Evolutionary conservation across 2,888 invertebrate species (phyloP).

Genomic region (Hylaea fasciaria): DNA sequence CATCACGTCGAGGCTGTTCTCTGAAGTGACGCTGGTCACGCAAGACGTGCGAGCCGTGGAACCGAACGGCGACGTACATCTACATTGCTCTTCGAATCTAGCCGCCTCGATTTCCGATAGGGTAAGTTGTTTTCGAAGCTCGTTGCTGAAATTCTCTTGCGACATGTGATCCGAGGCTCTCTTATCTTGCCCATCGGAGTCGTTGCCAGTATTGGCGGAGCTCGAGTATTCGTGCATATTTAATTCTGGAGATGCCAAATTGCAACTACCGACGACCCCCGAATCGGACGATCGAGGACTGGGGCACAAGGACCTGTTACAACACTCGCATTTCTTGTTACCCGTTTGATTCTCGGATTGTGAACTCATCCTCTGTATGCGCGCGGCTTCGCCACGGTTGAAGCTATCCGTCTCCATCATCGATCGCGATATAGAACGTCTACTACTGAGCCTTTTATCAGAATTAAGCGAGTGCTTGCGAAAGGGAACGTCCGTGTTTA

Average conservation of each 20-base stretch:
- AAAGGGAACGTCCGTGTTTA: slow-evolving; percentile 74
- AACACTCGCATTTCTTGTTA: slow-evolving; percentile 83
- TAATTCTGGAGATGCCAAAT: slow-evolving; percentile 89
- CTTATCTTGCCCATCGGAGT: slow-evolving; percentile 73
- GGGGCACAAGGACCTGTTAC: slow-evolving; percentile 86
- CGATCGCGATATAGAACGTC: slow-evolving; percentile 76
- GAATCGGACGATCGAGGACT: slow-evolving; percentile 92
- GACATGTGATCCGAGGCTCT: slow-evolving; percentile 58
- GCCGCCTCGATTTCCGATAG: slow-evolving; percentile 85
- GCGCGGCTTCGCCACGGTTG: slow-evolving; percentile 60
- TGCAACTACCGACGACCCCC: slow-evolving; percentile 93
- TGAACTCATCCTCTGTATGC: slow-evolving; percentile 75
- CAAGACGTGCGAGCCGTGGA: slow-evolving; percentile 89
- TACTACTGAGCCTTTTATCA: slow-evolving; percentile 82
- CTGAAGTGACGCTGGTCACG: slow-evolving; percentile 84
- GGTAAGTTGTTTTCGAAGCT: slow-evolving; percentile 73
- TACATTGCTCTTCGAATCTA: slow-evolving; percentile 88
- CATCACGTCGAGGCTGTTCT: slow-evolving; percentile 83
- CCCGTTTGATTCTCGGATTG: slow-evolving; percentile 72
- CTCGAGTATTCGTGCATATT: slow-evolving; percentile 70
- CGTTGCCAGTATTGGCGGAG: slow-evolving; percentile 62
- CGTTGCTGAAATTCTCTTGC: slow-evolving; percentile 62
- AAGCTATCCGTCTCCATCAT: slow-evolving; percentile 75
- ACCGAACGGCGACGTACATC: slow-evolving; percentile 89
- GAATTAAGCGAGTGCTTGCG: slow-evolving; percentile 86